phyloP scores from a whole-genome alignment of 2,888 invertebrate genomes.

The Amphipyra berbera region DNA sequence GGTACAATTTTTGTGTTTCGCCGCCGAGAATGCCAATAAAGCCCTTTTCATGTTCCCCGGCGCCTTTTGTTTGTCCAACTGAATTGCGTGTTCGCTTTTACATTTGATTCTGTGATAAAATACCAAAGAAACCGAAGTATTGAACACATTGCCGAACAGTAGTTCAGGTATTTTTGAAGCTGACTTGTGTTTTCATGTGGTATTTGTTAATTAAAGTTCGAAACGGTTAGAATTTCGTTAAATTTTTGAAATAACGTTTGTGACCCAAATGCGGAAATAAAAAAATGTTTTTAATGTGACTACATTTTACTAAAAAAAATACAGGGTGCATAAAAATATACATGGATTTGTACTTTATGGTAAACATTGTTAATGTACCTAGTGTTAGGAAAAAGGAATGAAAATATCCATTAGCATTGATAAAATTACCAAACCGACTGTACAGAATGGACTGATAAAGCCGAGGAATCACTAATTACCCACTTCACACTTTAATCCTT shows the following conservation, averaged over 20 bases:
- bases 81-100: conserved; percentile 55
- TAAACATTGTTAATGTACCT: not conserved
- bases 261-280: conserved; percentile 24
- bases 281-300: conserved; percentile 20
- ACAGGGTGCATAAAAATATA: conserved; percentile 8
- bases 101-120: conserved; percentile 58
- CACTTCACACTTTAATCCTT: conserved; percentile 29
- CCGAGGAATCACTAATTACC: conserved; percentile 23
- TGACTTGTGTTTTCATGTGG: conserved; percentile 34
- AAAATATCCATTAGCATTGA: conserved; percentile 16
- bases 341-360: not conserved
- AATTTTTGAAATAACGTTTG: conserved; percentile 28
- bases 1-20: conserved; percentile 72
- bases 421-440: conserved; percentile 13
- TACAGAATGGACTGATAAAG: conserved; percentile 10
- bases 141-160: conserved; percentile 38
- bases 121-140: conserved; percentile 45
- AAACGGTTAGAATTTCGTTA: conserved; percentile 20
- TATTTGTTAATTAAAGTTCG: conserved; percentile 40
- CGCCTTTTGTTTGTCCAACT: conserved; percentile 67
- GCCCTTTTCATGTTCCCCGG: conserved; percentile 73
- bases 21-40: conserved; percentile 77
- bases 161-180: conserved; percentile 32
- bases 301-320: conserved; percentile 8
- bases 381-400: not conserved